Base-by-base conservation (phyloP, 2,888 invertebrate genomes). In the Stenolophus ochropezus region DNA sequence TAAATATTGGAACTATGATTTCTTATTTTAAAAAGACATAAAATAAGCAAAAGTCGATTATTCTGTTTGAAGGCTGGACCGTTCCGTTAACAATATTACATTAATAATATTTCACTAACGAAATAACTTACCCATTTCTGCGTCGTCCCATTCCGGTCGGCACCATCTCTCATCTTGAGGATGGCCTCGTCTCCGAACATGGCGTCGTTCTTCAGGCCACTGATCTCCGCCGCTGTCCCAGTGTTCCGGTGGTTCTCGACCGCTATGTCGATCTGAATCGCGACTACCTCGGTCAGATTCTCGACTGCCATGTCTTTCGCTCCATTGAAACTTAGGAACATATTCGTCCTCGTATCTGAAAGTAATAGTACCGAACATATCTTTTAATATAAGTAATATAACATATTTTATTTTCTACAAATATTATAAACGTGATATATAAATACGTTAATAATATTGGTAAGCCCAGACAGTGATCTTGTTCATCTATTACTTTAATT, bases 101-200 rank as follows among this genome's bases (percentile, higher is more conserved):
- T n/a, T n/a, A n/a, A n/a, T n/a, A n/a, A n/a, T n/a, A n/a, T n/a
- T n/a, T n/a, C n/a, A n/a, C n/a, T n/a, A n/a, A 16, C 20, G 21
- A 56, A 0, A 11, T 56, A 8, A 11, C 27, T 69, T 84, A 86
- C 91, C 91, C 85, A 88, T 89, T 84, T 91, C 91, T 1, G 89
- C 89, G 80, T 90, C 90, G 85, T 91, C 91, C 86, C 91, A 91
- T 84, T 91, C 91, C 47, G 91, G 88, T 85, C 91, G 86, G 84
- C 89, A 89, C 88, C 89, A 89, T 27, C 89, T 85, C 33, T 89
- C 89, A 27, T 88, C 81, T 86, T 88, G 85, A 87, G 89, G 84
- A 85, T 89, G 69, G 83, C 86, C 84, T 53, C 87, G 85, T 58
- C 88, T 85, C 23, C 87, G 84, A n/a, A 85, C 82, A 75, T 85